These are phyloP conservation scores for Camelus bactrianus DNA, from an alignment of 2,113 vertebrate genomes.

Conservation along the genomic window DNA sequence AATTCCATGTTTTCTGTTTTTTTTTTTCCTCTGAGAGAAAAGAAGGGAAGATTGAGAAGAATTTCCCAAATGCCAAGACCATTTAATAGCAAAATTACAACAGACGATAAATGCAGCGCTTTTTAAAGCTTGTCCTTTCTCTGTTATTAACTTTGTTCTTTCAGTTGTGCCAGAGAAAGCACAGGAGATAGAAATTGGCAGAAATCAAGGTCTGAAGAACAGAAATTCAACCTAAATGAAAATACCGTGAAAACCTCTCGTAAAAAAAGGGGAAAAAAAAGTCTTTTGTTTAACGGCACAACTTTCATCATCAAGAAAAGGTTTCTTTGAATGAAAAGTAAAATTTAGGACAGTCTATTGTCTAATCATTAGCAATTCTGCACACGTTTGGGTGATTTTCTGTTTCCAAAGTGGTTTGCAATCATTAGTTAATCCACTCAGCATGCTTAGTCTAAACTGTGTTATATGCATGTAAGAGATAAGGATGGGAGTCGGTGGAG, in stretches of 20 bases:
- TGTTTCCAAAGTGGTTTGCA: slow-evolving; percentile 78
- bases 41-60: slow-evolving; percentile 82
- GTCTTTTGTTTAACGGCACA: slow-evolving; percentile 75
- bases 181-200: slow-evolving; percentile 82
- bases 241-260: slow-evolving; percentile 76
- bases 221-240: slow-evolving; percentile 82
- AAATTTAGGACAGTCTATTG: slow-evolving; percentile 77
- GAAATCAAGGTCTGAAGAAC: slow-evolving; percentile 76
- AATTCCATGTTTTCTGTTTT: slow-evolving; percentile 75
- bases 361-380: slow-evolving; percentile 71
- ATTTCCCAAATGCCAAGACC: slow-evolving; percentile 83
- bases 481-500: slow-evolving; percentile 51
- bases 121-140: slow-evolving; percentile 83
- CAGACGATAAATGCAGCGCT: slow-evolving; percentile 80
- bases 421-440: slow-evolving; percentile 81
- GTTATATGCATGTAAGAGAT: slow-evolving; percentile 72
- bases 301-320: slow-evolving; percentile 69
- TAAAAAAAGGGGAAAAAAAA: background rate
- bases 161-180: slow-evolving; percentile 84
- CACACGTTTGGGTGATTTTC: slow-evolving; percentile 55
- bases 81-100: slow-evolving; percentile 87
- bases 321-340: slow-evolving; percentile 79
- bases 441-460: slow-evolving; percentile 72
- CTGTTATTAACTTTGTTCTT: slow-evolving; percentile 87
- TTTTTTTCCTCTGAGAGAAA: slow-evolving; percentile 71